phyloP scores from a whole-genome alignment of 2,797 vertebrate species.

The Naso thynnoides region DNA sequence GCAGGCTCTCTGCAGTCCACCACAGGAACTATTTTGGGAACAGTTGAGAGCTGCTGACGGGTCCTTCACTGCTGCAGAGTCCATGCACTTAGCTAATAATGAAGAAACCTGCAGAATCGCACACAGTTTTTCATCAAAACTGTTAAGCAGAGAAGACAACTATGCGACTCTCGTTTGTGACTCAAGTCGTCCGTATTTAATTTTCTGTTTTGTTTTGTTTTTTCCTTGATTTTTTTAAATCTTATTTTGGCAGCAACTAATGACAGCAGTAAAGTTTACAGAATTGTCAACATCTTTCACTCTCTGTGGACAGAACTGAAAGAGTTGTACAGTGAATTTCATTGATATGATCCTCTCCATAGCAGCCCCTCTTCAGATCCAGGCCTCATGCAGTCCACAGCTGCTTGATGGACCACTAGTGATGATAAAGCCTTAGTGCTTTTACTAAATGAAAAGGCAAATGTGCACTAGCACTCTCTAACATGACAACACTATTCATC shows the following conservation, averaged over 20 bases:
- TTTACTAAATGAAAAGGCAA: conserved; percentile 5
- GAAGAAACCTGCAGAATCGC: background rate
- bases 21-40: conserved; percentile 10
- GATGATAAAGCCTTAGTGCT: conserved; percentile 17
- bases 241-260: background rate
- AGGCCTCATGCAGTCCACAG: background rate
- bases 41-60: conserved; percentile 16
- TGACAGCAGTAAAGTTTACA: background rate
- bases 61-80: background rate
- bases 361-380: conserved; percentile 15
- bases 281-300: background rate
- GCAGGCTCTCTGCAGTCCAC: conserved; percentile 3
- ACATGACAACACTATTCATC: conserved; percentile 3
- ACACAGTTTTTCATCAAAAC: background rate
- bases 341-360: background rate
- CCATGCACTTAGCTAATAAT: background rate
- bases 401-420: conserved; percentile 17
- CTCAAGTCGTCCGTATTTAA: background rate
- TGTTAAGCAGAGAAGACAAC: background rate
- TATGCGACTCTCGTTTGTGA: background rate
- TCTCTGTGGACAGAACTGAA: background rate
- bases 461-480: conserved; percentile 18
- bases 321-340: background rate
- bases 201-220: too few relatives aligned
- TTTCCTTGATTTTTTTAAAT: too few relatives aligned